Evolutionary conservation across 2,888 invertebrate species (phyloP), one percentile per base, ranked within the genome.

Genomic region (Criorhina ranunculi): DNA sequence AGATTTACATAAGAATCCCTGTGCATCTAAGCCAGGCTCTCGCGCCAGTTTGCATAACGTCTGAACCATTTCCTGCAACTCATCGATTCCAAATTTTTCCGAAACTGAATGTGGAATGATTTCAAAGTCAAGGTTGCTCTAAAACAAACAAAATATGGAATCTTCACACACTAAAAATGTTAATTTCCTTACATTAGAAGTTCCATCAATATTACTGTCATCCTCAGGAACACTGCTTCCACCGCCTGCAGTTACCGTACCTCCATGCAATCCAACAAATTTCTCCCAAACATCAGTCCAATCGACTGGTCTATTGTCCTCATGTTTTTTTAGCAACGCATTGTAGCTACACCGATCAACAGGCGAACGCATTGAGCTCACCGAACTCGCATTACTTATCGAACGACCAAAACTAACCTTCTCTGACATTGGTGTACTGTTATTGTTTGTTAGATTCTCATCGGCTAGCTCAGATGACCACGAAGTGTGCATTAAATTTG

Each of bases 11-110:
- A 95, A 94, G 92, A 97, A 98, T 89, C 97, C 96, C 90, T 98
- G 98, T 12, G 93, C 91, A 91, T 97, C 96, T 19, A 98, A 92
- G 0, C 98, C 98, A 82, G 94, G 94, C 90, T 98, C 98, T 57
- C 93, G 93, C 0, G 95, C 93, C 67, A 97, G 91, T 86, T 92
- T 93, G 17, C 95, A 95, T 33, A 96, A 89, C 87, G 95, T 94
- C 51, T 93, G 93, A 8, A 95, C 94, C 92, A 96, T 93, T 87
- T 93, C 93, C 78, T 94, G 93, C 72, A 94, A 89, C 86, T 94
- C 94, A 37, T 89, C 90, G 53, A 93, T 92, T 86, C 93, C 92
- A 87, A 94, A 94, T 42, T 93, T 93, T 8, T 93, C 93, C 3
- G 93, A 92, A 9, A 87, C 92, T 49, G 93, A 92, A 83, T 92